Base-by-base conservation (phyloP, 1,140 invertebrate genomes). In the Papilio polytes region DNA sequence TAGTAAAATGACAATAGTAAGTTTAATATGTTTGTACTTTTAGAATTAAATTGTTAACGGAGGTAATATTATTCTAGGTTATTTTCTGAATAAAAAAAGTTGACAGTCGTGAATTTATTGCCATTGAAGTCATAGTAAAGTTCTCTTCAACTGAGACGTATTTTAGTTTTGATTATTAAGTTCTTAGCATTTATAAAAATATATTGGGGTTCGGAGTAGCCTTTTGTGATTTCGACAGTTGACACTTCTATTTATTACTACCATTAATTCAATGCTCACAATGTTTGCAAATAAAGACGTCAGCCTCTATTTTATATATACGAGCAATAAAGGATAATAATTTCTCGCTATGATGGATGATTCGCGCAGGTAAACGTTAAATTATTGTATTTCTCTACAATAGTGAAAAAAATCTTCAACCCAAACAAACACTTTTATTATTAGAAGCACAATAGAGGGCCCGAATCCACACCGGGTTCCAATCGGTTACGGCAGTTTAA, bases 261-360 rank as follows among this genome's bases (percentile, higher is more conserved):
- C 66, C 66, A 77, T 80, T 82, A 84, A 84, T 83, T 83, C 83
- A 73, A 80, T 81, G 80, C 85, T 80, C 44, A 89, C 86, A 92
- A 90, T 90, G 89, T 92, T 92, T 91, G 93, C 90, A 91, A 94
- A 93, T 94, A 93, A 90, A 91, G 89, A 90, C 83, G 84, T 90
- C 86, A 88, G 85, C 85, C 84, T 87, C 78, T 86, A 74, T 85
- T 85, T 87, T 80, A 84, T 76, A 76, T 53, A 86, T 78, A 79
- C 82, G 87, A 90, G 85, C 83, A 89, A 92, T 89, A 88, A 91
- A 88, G 87, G 85, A 81, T 80, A 78, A 90, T 86, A 85, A 87
- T 88, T 91, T 87, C 91, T 92, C 89, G 86, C 92, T 93, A 93
- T 94, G 93, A 94, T 93, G 87, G 91, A 94, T 94, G 92, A 86